Base-by-base conservation (phyloP, 2,113 vertebrate genomes). In the Hippocampus mohnikei region DNA sequence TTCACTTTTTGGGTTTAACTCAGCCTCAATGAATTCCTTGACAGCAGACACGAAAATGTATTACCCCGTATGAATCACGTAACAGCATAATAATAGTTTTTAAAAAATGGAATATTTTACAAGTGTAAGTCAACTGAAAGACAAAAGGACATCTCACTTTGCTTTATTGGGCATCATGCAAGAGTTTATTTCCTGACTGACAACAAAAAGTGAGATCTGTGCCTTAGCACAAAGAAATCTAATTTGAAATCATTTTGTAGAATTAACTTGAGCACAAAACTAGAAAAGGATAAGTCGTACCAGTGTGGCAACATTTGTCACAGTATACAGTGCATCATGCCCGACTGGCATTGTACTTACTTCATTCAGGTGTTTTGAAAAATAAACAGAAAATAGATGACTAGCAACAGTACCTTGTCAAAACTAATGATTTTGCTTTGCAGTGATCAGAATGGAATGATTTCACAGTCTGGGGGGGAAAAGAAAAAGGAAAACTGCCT, bases 1-100 rank as follows among this genome's bases (percentile, higher is more conserved):
- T 44, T 33, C 15, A 23, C 6, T 58, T 55, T 69, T 59, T 20
- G 40, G 11, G 25, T 46, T 70, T 58, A 42, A 15, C 50, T 41
- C 37, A 42, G 53, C 40, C 55, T 69, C 67, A 40, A 59, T 42
- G 23, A 69, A 69, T 27, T 56, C 29, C 33, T 56, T 68, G 48
- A 68, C 52, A 46, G 23, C 2, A 58, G 53, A 58, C 29, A 13
- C 42, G 53, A 69, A 20, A 56, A 42, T 25, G 11, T 41, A 41
- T 25, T 42, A 42, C 23, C n/a, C 42, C 15, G 27, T 44, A 27
- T 42, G 53, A 23, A 69, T 41, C 18, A 67, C 53, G 25, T 66
- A 12, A 66, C 5, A 8, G 23, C 15, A 61, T 3, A 18, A 33
- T 48, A 33, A 33, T 4, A 33, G 29, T 10, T 46, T 48, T 66